Percentiles rank a stretch among this genome's conserved stretches.
phyloP scores from a whole-genome alignment of 37 sponge, comb jelly and placozoan genomes.

The Aphrocallistes beatrix region DNA sequence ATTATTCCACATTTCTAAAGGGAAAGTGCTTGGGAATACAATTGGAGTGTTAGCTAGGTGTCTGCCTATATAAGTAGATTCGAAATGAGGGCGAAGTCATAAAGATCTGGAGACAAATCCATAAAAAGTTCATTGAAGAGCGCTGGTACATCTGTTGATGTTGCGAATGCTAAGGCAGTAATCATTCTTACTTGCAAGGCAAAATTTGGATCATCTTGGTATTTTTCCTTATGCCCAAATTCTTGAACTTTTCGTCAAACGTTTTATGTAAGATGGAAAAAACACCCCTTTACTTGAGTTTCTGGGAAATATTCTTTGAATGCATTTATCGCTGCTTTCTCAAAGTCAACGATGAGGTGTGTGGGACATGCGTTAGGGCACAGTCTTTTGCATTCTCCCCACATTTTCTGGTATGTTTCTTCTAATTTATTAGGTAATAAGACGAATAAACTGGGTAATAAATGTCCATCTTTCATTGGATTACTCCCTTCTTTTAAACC shows the following conservation, averaged over 20 bases:
- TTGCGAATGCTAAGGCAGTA: background rate
- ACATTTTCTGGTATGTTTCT: background rate
- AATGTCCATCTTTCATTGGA: slow-evolving; percentile 15
- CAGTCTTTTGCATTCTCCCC: background rate
- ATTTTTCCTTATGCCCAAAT: background rate
- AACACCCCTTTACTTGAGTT: background rate
- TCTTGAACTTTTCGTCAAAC: background rate
- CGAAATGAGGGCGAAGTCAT: background rate
- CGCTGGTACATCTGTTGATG: background rate
- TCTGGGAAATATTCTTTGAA: background rate
- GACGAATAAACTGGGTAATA: background rate
- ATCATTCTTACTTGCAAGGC: background rate
- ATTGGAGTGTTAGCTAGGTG: background rate
- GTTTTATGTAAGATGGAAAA: background rate
- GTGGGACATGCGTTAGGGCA: background rate
- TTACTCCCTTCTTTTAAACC: background rate
- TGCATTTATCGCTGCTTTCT: background rate
- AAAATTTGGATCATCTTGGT: background rate
- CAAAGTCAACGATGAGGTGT: background rate
- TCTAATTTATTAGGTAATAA: background rate
- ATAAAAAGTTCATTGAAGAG: background rate
- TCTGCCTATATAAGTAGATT: slow-evolving; percentile 7
- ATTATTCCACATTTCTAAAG: background rate
- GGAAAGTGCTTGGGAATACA: background rate
- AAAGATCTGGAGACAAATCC: background rate